These are phyloP conservation scores for Calliopsis andreniformis DNA, from an alignment of 1,140 invertebrate species.

Conservation along the genomic window DNA sequence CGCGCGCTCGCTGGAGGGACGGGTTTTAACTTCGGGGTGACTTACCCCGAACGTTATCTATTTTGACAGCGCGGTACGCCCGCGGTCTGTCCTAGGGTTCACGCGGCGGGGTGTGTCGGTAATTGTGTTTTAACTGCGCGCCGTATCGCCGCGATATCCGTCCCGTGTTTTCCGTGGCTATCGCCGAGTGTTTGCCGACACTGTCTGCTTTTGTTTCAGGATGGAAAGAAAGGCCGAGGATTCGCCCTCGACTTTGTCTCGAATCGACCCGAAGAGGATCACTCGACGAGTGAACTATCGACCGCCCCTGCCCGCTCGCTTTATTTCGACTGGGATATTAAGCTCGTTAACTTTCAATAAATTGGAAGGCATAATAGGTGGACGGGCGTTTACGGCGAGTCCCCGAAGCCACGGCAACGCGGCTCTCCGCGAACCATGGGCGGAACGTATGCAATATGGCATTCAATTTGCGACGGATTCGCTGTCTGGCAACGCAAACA, in stretches of 20 bases:
- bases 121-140: constrained; percentile 77
- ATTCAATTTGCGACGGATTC: constrained; percentile 74
- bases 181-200: constrained; percentile 9
- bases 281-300: neutral
- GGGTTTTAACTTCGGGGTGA: constrained; percentile 80
- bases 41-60: constrained; percentile 81
- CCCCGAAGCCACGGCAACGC: constrained; percentile 43
- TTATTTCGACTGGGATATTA: constrained; percentile 13
- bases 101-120: constrained; percentile 65
- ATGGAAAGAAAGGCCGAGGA: too few species aligned
- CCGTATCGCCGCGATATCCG: constrained; percentile 49
- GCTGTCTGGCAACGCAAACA: constrained; percentile 75
- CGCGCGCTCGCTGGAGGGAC: constrained; percentile 66
- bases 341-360: constrained; percentile 51
- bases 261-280: too few species aligned
- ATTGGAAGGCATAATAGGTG: constrained; percentile 22
- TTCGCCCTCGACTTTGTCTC: too few species aligned
- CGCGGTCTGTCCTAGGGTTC: constrained; percentile 76
- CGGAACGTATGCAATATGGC: constrained; percentile 75
- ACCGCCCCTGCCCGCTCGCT: neutral
- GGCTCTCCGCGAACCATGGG: constrained; percentile 41
- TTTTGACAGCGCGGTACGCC: constrained; percentile 80
- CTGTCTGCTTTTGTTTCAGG: too few species aligned
- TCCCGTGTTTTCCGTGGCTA: constrained; percentile 7
- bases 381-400: constrained; percentile 35